phyloP scores from a whole-genome alignment of 2,888 invertebrate genomes.

The Hemistola chrysoprasaria region DNA sequence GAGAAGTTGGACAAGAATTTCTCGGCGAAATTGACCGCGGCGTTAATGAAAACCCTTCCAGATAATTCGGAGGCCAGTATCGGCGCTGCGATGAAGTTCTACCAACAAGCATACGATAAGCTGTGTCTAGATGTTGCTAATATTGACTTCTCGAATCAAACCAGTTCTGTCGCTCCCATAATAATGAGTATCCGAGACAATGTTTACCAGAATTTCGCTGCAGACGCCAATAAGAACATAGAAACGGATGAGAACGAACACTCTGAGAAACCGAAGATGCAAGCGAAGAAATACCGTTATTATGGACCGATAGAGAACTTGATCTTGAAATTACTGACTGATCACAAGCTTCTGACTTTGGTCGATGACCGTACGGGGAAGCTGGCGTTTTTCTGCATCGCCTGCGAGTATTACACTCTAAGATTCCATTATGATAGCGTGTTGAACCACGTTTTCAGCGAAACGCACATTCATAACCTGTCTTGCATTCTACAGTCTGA shows the following conservation, averaged over 20 bases:
- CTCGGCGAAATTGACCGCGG: constrained; percentile 55
- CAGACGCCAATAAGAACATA: constrained; percentile 67
- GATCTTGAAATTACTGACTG: constrained; percentile 58
- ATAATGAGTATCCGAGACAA: constrained; percentile 78
- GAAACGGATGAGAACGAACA: constrained; percentile 70
- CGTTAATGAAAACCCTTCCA: constrained; percentile 60
- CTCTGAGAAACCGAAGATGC: constrained; percentile 63
- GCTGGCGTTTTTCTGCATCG: constrained; percentile 72
- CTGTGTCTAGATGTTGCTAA: constrained; percentile 52
- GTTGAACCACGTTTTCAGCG: constrained; percentile 70
- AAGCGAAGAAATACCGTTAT: constrained; percentile 68
- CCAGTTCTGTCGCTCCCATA: constrained; percentile 70
- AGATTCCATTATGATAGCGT: constrained; percentile 75
- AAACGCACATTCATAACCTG: constrained; percentile 68
- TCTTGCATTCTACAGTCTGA: constrained; percentile 65
- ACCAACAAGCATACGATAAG: constrained; percentile 59
- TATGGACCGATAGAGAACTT: constrained; percentile 70
- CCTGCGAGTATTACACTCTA: constrained; percentile 73
- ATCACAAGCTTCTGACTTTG: constrained; percentile 65
- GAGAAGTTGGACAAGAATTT: constrained; percentile 64
- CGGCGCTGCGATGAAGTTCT: constrained; percentile 64
- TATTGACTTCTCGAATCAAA: constrained; percentile 63
- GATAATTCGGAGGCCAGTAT: constrained; percentile 71
- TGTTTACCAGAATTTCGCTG: constrained; percentile 71
- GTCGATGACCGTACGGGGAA: constrained; percentile 74